Evolutionary conservation across 1,140 invertebrate species (phyloP), one percentile per base, ranked within the genome.

Genomic region (Brachionus sp.): DNA sequence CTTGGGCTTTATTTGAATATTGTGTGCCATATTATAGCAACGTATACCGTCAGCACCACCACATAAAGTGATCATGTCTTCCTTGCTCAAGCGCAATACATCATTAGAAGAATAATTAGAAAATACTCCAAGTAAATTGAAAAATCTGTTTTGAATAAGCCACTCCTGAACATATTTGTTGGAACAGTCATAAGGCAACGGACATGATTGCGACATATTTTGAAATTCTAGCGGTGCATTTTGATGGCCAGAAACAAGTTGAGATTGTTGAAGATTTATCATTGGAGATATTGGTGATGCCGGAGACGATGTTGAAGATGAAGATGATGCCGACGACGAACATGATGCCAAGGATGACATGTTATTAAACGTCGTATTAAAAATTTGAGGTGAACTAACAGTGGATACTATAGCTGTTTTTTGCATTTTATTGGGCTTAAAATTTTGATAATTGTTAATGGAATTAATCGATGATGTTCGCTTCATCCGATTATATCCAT

Each of bases 1-100:
- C 12, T 66, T 80, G n/a, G 77, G 77, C n/a, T 80, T 80, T 37
- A 80, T 57, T 42, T 80, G 77, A 37, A 80, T 64, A 29, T 80
- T 80, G 25, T 80, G 77, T 0, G 77, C 77, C 50, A 66, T 66
- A 16, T 80, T 80, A 16, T 62, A 80, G 19, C 77, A 80, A 0
- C 77, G 29, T 2, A 80, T 80, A 23, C 77, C 77, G 25, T 80
- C 77, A 12, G 50, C 37, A 10, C 16, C 25, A 35, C 77, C 77
- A 39, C 77, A 80, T 23, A 80, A 37, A 25, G 16, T 57, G 0
- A 80, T 44, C 77, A 80, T 62, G 19, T 80, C 77, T n/a, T 80
- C 77, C 57, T 80, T 80, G 25, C n/a, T 80, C 23, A 80, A 19
- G 0, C 77, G 12, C 9, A 80, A 42, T 7, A 80, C 50, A n/a